Evolutionary conservation across 2,797 vertebrate species (phyloP).

Genomic region (Phalanger gymnotis): DNA sequence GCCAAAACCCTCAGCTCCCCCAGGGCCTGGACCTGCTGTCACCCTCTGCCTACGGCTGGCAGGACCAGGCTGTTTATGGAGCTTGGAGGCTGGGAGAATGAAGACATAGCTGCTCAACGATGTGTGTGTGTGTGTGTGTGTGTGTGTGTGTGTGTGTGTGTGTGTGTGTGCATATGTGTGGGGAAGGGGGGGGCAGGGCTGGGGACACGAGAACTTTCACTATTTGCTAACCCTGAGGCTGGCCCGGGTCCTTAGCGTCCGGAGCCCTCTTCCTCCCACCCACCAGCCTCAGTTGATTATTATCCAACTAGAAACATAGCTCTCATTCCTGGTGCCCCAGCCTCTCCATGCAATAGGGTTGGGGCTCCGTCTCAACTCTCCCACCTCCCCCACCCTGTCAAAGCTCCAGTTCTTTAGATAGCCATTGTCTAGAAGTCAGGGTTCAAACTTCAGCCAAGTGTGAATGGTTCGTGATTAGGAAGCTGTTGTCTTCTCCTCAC

Average conservation of each 20-base stretch:
- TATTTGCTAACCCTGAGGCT: slow-evolving; percentile 52
- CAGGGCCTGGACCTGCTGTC: slow-evolving; percentile 81
- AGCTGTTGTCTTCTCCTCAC: background rate
- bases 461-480: background rate
- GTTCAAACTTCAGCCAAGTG: background rate
- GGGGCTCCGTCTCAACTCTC: background rate
- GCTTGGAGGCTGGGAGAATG: slow-evolving; percentile 58
- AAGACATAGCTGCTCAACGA: slow-evolving; percentile 51
- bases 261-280: slow-evolving; percentile 26
- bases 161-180: background rate
- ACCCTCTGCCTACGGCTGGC: slow-evolving; percentile 78
- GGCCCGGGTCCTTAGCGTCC: slow-evolving; percentile 33
- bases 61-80: slow-evolving; percentile 81
- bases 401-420: background rate
- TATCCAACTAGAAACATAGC: slow-evolving; percentile 75
- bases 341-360: background rate
- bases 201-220: slow-evolving; percentile 13
- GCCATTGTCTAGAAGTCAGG: background rate
- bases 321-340: slow-evolving; percentile 76
- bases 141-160: background rate
- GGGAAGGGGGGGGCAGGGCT: background rate
- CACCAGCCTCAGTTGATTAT: slow-evolving; percentile 71
- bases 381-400: background rate
- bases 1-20: slow-evolving; percentile 86
- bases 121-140: background rate